Conservation (phyloP, 1,140 invertebrate species). For the Aphelenchoides besseyi region DNA sequence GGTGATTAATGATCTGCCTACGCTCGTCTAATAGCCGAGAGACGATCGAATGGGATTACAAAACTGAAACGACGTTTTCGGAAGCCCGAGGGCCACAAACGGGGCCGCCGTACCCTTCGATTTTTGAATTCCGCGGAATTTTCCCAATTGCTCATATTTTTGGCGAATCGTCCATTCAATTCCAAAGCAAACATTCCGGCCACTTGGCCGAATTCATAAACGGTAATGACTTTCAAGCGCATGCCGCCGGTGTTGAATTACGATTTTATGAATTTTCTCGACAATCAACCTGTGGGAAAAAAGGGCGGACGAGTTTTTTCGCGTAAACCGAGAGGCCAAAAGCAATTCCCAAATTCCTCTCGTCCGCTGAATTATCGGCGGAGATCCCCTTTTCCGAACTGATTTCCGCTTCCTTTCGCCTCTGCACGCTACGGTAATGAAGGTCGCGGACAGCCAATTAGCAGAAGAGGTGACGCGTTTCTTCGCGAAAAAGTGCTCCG, state of each 20-base stretch:
- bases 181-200: background rate
- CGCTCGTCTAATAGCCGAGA: background rate
- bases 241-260: background rate
- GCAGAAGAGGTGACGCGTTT: too few species aligned
- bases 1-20: background rate
- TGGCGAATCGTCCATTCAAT: background rate
- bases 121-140: background rate
- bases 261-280: constrained; percentile 4
- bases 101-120: background rate
- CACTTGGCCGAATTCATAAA: background rate
- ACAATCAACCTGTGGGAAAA: background rate
- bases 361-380: background rate
- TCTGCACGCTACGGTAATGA: too few species aligned
- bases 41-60: background rate
- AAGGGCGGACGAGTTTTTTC: constrained; percentile 1
- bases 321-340: background rate
- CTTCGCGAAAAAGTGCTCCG: too few species aligned
- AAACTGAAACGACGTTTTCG: background rate
- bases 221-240: background rate
- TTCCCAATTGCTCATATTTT: background rate
- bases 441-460: too few species aligned
- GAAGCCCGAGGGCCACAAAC: background rate
- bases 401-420: too few species aligned
- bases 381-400: too few species aligned
- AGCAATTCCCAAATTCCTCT: background rate